Base-by-base conservation (phyloP, 2,113 vertebrate genomes). In the Heterochromis multidens region DNA sequence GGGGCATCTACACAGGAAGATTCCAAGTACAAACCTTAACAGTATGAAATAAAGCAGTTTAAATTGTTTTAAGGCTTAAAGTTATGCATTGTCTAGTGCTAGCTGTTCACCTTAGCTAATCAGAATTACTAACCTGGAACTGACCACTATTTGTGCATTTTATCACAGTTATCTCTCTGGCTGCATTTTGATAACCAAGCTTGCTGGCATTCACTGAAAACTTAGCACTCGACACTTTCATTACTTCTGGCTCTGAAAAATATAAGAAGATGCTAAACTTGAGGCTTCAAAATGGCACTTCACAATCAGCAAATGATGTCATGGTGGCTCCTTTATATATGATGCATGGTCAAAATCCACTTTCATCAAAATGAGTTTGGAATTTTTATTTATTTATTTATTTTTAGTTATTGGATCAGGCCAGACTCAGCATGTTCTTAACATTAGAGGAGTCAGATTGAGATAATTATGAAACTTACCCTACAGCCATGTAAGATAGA, bases 231-330 rank as follows among this genome's bases (percentile, higher is more conserved):
- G n/a, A 67, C 40, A 11, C 40, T 1, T 40, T 40, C 37, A 40
- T 40, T 11, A 40, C 37, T 40, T 10, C 37, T 10, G 37, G 10
- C 37, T 40, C 10, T 46, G 43, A 46, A 46, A 46, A 6, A 16
- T 16, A 16, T 4, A 46, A 46, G 43, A 46, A 14, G 13, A 12
- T 46, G 43, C 43, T 46, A 14, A 14, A 43, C 23, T 40, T 0
- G 0, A 17, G n/a, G n/a, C 13, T 70, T 70, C 37, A 70, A 0
- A 67, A 0, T 46, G 63, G 43, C n/a, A 43, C 37, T 23, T 67
- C n/a, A 67, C 37, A 67, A 67, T 37, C 63, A 17, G 37, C 1
- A 37, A 43, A 67, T 43, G 63, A 9, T 63, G 19, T 2, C 1
- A 65, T 5, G 62, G 62, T 40, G 6, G 21, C 21, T 40, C 37